A percentile compares a stretch with the other conserved stretches of the same genome.
Conservation (phyloP, 2,888 invertebrate species). For the Zhuqinia jingwanae region DNA sequence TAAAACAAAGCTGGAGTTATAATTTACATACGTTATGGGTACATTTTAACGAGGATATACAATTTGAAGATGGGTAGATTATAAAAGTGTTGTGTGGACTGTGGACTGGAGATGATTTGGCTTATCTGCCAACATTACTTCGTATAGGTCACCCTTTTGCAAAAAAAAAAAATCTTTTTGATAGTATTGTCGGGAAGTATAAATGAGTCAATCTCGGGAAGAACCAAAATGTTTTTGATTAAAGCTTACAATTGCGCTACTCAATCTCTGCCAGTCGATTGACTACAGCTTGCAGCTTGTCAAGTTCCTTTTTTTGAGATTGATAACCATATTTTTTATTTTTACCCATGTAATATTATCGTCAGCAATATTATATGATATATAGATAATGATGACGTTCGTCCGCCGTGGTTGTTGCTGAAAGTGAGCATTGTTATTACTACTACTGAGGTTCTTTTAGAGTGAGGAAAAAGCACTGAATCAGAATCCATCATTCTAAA, state of each 20-base stretch:
- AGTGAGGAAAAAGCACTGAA: conserved; percentile 64
- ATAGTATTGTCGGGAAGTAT: not conserved
- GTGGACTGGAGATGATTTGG: no score
- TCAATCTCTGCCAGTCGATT: not conserved
- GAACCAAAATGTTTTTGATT: not conserved
- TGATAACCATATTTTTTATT: conserved; percentile 52
- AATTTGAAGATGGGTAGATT: no score
- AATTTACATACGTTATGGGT: no score
- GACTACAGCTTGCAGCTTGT: conserved; percentile 2
- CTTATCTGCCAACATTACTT: no score
- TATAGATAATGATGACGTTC: conserved; percentile 47
- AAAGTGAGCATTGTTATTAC: conserved; percentile 22
- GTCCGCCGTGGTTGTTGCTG: conserved; percentile 32
- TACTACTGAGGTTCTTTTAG: not conserved
- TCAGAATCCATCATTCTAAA: conserved; percentile 19
- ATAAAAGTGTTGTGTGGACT: no score
- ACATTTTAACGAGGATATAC: no score
- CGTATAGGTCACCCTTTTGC: no score
- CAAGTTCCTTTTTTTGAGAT: conserved; percentile 40
- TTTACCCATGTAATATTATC: conserved; percentile 3
- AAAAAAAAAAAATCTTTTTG: no score
- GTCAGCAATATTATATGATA: conserved; percentile 46
- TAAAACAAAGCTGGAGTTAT: no score
- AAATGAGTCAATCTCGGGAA: not conserved
- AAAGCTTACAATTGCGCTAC: no score